Evolutionary conservation across 2,113 vertebrate species (phyloP).

Genomic region (Mustelus asterias): DNA sequence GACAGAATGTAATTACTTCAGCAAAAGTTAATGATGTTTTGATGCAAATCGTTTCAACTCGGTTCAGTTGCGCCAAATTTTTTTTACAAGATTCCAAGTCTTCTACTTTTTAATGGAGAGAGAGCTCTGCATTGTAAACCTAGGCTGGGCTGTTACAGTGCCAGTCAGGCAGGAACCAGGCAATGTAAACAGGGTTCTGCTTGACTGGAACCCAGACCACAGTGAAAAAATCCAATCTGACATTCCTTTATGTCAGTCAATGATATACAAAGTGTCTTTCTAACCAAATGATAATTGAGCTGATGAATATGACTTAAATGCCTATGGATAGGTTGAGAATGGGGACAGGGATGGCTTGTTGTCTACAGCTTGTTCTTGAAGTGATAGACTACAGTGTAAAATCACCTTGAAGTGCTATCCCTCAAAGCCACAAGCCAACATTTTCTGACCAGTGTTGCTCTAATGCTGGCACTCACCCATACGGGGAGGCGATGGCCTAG

Average conservation of each 20-base stretch:
- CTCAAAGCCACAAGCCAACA: neutral
- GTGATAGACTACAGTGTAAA: neutral
- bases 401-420: neutral
- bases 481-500: too few relatives aligned
- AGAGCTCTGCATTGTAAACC: neutral
- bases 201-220: neutral
- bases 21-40: neutral
- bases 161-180: neutral
- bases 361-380: neutral
- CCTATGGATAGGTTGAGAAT: neutral
- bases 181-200: constrained; percentile 25
- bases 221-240: neutral
- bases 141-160: neutral
- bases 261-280: neutral
- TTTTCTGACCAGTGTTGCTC: neutral
- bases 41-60: too few relatives aligned
- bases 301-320: neutral
- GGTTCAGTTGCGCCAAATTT: neutral
- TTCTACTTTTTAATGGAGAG: neutral
- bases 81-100: neutral
- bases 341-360: neutral
- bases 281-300: neutral
- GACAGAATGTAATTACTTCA: neutral
- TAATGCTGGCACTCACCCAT: neutral
- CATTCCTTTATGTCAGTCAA: neutral